Evolutionary conservation across 1,140 invertebrate genomes (phyloP).

Genomic region (Ostrea edulis): DNA sequence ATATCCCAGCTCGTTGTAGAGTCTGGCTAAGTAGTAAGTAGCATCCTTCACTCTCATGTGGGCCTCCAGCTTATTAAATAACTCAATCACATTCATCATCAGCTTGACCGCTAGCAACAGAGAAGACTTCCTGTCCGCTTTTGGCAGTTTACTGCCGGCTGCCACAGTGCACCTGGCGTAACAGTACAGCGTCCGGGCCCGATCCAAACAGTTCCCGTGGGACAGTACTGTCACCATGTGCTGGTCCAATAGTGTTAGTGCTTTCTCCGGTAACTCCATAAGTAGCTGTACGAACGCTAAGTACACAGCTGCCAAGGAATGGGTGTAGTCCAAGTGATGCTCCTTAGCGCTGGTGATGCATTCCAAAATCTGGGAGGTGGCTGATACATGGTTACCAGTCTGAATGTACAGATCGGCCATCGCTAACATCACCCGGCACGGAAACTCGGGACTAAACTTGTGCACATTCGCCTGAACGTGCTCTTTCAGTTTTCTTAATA

Average conservation of each 20-base stretch:
- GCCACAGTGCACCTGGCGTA: conserved; percentile 82
- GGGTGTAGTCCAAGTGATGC: conserved; percentile 88
- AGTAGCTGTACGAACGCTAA: conserved; percentile 87
- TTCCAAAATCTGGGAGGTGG: conserved; percentile 84
- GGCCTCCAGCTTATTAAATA: conserved; percentile 88
- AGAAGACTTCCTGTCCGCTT: conserved; percentile 72
- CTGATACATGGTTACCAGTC: conserved; percentile 80
- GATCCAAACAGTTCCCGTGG: conserved; percentile 90
- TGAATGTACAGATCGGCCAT: conserved; percentile 86
- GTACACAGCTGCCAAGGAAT: conserved; percentile 87
- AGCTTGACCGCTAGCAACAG: conserved; percentile 83
- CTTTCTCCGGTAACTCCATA: conserved; percentile 87
- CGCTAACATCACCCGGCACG: conserved; percentile 83
- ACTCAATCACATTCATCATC: conserved; percentile 84
- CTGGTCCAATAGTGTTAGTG: conserved; percentile 85
- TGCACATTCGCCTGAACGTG: conserved; percentile 51
- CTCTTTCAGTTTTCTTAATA: conserved; percentile 68
- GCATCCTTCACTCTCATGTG: conserved; percentile 87
- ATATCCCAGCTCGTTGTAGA: conserved; percentile 74
- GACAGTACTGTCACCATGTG: conserved; percentile 87
- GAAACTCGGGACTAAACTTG: conserved; percentile 66
- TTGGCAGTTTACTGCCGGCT: conserved; percentile 80
- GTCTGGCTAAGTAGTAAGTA: conserved; percentile 71
- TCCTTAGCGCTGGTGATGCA: conserved; percentile 86
- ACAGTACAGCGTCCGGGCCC: conserved; percentile 83